Base-by-base conservation (phyloP, 1,140 invertebrate species). In the Leptonema lineaticorne region DNA sequence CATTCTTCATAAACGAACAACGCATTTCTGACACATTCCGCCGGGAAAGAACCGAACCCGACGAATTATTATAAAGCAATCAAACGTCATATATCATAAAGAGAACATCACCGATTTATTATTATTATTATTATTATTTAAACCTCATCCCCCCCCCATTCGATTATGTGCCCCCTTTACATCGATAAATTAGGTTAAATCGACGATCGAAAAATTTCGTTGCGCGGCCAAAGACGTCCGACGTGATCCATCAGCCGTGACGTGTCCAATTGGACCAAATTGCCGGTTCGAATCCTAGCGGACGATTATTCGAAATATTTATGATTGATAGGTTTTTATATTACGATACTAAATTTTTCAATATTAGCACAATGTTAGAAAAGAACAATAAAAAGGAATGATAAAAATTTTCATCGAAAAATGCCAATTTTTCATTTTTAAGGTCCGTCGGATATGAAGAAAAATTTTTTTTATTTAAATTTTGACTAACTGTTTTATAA, bases 31-130 rank as follows among this genome's bases (percentile, higher is more conserved):
- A n/a, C n/a, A n/a, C 57, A 30, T 28, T 16, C 29, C 57, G 16
- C 46, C 63, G 16, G 5, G 41, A 20, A 22, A 41, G 37, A 1
- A 11, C 37, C 37, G 16, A 2, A 9, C 28, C 3, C 48, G 20
- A 45, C 65, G 45, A 67, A 67, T 67, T 67, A n/a, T n/a, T n/a
- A 67, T 67, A 67, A 67, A 67, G 48, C 65, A 67, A 67, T 67
- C 65, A 67, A 58, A 67, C 29, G 53, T 59, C 65, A 67, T 67
- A 67, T 58, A 58, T 67, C 65, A 67, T 58, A 67, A 67, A 53
- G 48, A 37, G n/a, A 20, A 2, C 46, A 4, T n/a, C n/a, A n/a
- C n/a, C n/a, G n/a, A n/a, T n/a, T n/a, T n/a, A n/a, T n/a, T n/a
- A n/a, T n/a, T n/a, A n/a, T n/a, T n/a, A n/a, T n/a, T n/a, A n/a